phyloP scores from a whole-genome alignment of 2,888 invertebrate species.

The Cyclophora punctaria region DNA sequence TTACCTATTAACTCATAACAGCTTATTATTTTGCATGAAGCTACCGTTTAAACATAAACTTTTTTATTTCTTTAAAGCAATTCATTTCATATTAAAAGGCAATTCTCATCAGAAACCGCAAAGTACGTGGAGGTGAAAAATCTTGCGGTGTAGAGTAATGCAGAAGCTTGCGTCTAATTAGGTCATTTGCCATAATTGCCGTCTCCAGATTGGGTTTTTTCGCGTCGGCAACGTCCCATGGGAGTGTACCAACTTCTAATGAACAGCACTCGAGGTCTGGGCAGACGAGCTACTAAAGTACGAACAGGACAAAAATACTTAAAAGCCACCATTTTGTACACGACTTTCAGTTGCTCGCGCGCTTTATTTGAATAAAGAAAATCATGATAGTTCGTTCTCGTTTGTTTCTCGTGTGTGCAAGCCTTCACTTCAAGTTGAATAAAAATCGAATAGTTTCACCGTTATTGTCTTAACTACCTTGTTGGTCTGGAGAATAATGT shows the following conservation, averaged over 20 bases:
- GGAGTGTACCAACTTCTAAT: constrained; percentile 56
- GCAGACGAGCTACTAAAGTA: neutral
- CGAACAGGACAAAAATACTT: neutral
- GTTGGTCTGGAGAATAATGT: too few species aligned
- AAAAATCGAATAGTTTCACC: constrained; percentile 29
- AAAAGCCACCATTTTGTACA: neutral
- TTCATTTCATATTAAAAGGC: constrained; percentile 41
- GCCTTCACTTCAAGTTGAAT: constrained; percentile 14
- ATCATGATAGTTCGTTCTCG: too few species aligned
- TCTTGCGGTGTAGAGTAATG: constrained; percentile 36
- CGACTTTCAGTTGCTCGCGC: too few species aligned
- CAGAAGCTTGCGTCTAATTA: constrained; percentile 51
- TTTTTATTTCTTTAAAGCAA: constrained; percentile 7
- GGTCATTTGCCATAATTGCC: constrained; percentile 68
- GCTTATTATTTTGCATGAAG: constrained; percentile 19
- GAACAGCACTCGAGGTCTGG: constrained; percentile 28
- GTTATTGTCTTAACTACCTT: constrained; percentile 21
- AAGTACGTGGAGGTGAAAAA: constrained; percentile 47
- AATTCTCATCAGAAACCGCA: constrained; percentile 41
- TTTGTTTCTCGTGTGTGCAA: too few species aligned
- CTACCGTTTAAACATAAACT: constrained; percentile 14
- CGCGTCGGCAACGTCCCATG: constrained; percentile 55
- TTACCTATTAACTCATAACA: neutral
- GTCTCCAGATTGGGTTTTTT: constrained; percentile 68
- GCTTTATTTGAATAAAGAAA: too few species aligned